A percentile compares a stretch with the other conserved stretches of the same genome.
Conservation (phyloP, 2,888 invertebrate genomes). For the Catocala nupta region DNA sequence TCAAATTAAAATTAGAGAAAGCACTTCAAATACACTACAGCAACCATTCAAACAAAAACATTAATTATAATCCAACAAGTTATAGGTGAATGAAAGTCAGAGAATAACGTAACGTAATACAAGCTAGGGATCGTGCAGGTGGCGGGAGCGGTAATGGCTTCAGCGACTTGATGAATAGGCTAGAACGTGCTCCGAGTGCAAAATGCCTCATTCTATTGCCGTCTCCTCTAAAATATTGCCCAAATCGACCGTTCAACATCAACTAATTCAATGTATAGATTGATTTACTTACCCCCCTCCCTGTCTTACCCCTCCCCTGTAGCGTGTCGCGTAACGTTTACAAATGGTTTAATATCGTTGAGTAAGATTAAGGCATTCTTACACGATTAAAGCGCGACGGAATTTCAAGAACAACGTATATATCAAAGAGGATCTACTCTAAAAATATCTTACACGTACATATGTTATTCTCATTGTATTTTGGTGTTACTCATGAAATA, state of each 20-base stretch:
- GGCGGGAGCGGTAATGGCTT: slow-evolving; percentile 79
- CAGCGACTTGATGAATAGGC: slow-evolving; percentile 83
- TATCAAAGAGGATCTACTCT: not conserved
- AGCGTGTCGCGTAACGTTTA: slow-evolving; percentile 60
- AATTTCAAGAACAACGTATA: not conserved
- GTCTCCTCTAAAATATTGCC: slow-evolving; percentile 80
- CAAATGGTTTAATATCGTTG: slow-evolving; percentile 79
- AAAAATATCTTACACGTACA: not conserved
- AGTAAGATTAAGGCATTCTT: slow-evolving; percentile 67
- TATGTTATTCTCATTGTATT: not conserved
- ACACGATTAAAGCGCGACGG: slow-evolving; percentile 32
- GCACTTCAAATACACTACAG: slow-evolving; percentile 3
- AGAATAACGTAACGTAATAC: slow-evolving; percentile 78
- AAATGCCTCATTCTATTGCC: slow-evolving; percentile 77
- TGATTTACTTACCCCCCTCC: slow-evolving; percentile 71
- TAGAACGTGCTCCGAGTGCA: slow-evolving; percentile 77
- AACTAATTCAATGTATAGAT: slow-evolving; percentile 84
- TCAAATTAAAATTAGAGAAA: not conserved
- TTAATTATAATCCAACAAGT: slow-evolving; percentile 60
- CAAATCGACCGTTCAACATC: slow-evolving; percentile 81
- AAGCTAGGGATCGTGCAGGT: slow-evolving; percentile 80
- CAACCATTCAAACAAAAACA: slow-evolving; percentile 33
- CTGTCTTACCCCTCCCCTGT: slow-evolving; percentile 23
- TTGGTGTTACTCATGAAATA: not conserved
- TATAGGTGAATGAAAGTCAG: slow-evolving; percentile 73